Evolutionary conservation across 2,888 invertebrate species (phyloP), one percentile per base, ranked within the genome.

Genomic region (Autographa pulchrina): DNA sequence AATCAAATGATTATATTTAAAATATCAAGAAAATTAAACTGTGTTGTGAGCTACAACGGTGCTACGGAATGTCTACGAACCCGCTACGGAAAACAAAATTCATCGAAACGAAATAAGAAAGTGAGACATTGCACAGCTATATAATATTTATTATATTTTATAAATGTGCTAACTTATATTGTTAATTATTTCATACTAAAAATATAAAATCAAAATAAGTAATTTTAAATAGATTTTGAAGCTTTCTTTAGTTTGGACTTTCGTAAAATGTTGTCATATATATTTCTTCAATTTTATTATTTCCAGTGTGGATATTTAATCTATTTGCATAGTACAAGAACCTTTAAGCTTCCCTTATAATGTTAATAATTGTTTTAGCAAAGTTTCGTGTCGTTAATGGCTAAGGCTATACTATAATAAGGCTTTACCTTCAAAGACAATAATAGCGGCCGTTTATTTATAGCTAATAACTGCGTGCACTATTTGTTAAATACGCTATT

Each of bases 1-100:
- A 18, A 18, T 11, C 18, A 20, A 20, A 11, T 2, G n/a, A 54
- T 13, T 2, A 54, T 2, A 3, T 11, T 11, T 11, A 18, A 9
- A 54, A 20, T 11, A 18, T 9, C 4, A 54, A 4, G 9, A 20
- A 4, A 20, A 20, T 25, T 11, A 0, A 9, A 20, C 25, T 20
- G 20, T 8, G 14, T 9, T 54, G 20, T 54, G 0, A 18, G 54
- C 54, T 54, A 54, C 54, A 20, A 7, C n/a, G 48, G n/a, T 60
- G 80, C 83, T 80, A 83, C 81, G 83, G 63, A 66, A 68, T 0
- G 52, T 20, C 83, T 80, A 83, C 83, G 80, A 70, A 65, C 13
- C 18, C 68, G 71, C 83, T 81, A 81, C 80, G 77, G 56, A 20
- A 65, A 31, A 20, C 20, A 11, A 56, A 20, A 9, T 20, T 56